These are phyloP conservation scores for Palythoa heliodiscus DNA, from an alignment of 92 coral and sea anemone genomes.

Conservation along the genomic window DNA sequence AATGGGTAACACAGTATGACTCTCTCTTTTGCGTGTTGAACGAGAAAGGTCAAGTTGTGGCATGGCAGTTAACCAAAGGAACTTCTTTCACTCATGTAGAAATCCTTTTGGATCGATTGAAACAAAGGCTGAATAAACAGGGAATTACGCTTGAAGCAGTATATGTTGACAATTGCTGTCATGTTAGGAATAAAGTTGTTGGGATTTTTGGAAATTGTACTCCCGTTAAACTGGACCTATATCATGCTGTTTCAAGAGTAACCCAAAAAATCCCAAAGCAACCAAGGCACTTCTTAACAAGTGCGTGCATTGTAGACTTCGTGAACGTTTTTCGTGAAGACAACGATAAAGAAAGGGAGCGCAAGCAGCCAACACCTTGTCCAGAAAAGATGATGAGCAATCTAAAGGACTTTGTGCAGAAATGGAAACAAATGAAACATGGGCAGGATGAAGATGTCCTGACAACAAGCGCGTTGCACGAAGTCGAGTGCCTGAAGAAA, in stretches of 20 bases:
- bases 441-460: slow-evolving; percentile 45
- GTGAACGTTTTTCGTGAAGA: slow-evolving; percentile 34
- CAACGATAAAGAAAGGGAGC: slow-evolving; percentile 37
- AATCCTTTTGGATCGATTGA: slow-evolving; percentile 36
- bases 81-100: slow-evolving; percentile 22
- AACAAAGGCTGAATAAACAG: slow-evolving; percentile 36
- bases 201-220: slow-evolving; percentile 37
- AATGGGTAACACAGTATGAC: slow-evolving; percentile 45
- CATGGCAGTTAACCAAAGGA: too few species aligned
- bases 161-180: slow-evolving; percentile 68
- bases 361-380: slow-evolving; percentile 46
- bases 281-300: slow-evolving; percentile 36
- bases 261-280: slow-evolving; percentile 47
- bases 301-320: slow-evolving; percentile 45
- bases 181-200: slow-evolving; percentile 17
- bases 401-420: slow-evolving; percentile 22
- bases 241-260: slow-evolving; percentile 57
- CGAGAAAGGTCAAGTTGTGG: too few species aligned
- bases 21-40: slow-evolving; percentile 52
- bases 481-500: slow-evolving; percentile 39
- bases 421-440: slow-evolving; percentile 52
- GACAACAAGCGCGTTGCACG: slow-evolving; percentile 33
- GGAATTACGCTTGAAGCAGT: slow-evolving; percentile 25
- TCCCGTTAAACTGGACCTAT: slow-evolving; percentile 61
- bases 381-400: slow-evolving; percentile 28